A percentile compares a stretch with the other conserved stretches of the same genome.
These are phyloP conservation scores for Baronia brevicornis DNA, from an alignment of 2,888 invertebrate genomes.

Conservation along the genomic window DNA sequence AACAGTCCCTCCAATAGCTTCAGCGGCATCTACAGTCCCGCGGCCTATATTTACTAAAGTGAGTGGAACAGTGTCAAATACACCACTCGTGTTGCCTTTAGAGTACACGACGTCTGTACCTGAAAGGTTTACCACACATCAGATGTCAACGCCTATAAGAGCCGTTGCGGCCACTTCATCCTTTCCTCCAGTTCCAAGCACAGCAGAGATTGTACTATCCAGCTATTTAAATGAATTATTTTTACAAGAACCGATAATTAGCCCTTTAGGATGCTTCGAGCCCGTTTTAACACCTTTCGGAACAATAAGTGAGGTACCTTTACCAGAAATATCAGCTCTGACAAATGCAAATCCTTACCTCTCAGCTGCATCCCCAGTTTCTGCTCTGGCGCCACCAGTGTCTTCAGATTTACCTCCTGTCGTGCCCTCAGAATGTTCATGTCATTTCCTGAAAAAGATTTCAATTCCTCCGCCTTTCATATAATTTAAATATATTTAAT, in stretches of 20 bases:
- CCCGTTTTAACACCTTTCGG: conserved; percentile 19
- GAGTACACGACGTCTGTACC: conserved; percentile 8
- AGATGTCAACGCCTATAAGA: background rate
- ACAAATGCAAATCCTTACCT: conserved; percentile 31
- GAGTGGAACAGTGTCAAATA: conserved; percentile 1
- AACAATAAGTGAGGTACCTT: conserved; percentile 15
- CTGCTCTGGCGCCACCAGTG: conserved; percentile 29
- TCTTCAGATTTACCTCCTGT: conserved; percentile 29
- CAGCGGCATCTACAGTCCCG: background rate
- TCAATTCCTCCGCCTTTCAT: conserved; percentile 51
- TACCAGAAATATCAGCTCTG: conserved; percentile 12
- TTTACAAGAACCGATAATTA: conserved; percentile 8
- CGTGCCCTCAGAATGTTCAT: conserved; percentile 28
- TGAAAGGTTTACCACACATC: background rate
- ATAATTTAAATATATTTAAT: conserved; percentile 19
- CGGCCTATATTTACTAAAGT: background rate
- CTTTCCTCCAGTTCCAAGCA: conserved; percentile 1
- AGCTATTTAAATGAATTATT: conserved; percentile 6
- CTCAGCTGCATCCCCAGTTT: conserved; percentile 43
- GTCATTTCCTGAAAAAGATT: conserved; percentile 45
- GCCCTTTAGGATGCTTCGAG: conserved; percentile 22
- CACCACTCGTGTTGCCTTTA: conserved; percentile 1
- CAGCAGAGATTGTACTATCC: conserved; percentile 7
- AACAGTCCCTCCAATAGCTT: background rate
- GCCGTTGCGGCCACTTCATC: background rate